Evolutionary conservation across 2,113 vertebrate species (phyloP).

Genomic region (Ovis aries): DNA sequence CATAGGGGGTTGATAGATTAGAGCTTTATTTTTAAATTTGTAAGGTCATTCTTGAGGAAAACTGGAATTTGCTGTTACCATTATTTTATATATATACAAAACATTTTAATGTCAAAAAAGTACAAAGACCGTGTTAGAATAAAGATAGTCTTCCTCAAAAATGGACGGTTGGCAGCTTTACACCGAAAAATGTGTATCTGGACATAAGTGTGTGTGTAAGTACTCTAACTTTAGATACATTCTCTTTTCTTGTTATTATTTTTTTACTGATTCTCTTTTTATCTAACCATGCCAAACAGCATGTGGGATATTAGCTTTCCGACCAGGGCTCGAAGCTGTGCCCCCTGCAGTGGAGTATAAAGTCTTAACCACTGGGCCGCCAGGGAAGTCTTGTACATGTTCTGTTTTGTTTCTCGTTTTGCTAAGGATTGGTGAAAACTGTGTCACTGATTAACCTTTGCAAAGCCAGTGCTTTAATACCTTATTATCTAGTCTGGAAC

Average conservation of each 20-base stretch:
- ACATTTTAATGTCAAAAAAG: background rate
- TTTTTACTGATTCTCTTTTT: background rate
- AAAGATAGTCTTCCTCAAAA: background rate
- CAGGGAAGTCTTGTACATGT: background rate
- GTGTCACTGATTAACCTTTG: background rate
- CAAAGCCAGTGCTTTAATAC: background rate
- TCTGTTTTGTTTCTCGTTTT: background rate
- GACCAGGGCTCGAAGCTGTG: background rate
- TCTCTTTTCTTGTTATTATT: background rate
- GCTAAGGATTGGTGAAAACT: background rate
- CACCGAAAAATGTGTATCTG: background rate
- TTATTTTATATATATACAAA: background rate
- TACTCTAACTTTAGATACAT: background rate
- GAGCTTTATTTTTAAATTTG: background rate
- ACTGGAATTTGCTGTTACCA: background rate
- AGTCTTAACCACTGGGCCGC: background rate
- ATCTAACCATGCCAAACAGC: background rate
- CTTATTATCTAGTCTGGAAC: background rate
- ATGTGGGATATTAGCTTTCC: background rate
- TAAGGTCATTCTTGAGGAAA: constrained; percentile 13
- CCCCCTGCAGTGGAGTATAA: background rate
- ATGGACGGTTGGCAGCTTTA: background rate
- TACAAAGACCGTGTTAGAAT: background rate
- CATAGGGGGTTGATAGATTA: background rate
- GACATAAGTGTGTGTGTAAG: background rate